phyloP scores from a whole-genome alignment of 35 echinoderm and acorn worm species.

The Ptychodera flava region DNA sequence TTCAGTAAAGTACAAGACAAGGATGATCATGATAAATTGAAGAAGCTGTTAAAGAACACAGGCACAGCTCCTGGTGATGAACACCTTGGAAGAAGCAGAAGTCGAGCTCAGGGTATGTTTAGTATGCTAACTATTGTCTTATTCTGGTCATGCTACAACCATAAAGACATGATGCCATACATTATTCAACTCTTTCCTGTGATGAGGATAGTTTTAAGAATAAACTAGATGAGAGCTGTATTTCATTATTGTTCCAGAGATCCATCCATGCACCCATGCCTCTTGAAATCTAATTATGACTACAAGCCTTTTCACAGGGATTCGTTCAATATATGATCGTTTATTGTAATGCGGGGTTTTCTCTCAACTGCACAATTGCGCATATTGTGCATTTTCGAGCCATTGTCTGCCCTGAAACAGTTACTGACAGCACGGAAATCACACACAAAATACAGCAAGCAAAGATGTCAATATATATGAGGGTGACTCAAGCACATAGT shows the following conservation, averaged over 20 bases:
- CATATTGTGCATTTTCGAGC: too few species aligned
- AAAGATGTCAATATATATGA: too few species aligned
- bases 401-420: too few species aligned
- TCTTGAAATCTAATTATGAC: too few species aligned
- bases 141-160: neutral
- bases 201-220: neutral
- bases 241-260: neutral
- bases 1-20: conserved; percentile 67
- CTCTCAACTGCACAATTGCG: too few species aligned
- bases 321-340: too few species aligned
- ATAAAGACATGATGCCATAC: neutral
- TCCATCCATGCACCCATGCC: neutral
- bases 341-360: too few species aligned
- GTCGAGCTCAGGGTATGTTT: conserved; percentile 35
- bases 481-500: too few species aligned
- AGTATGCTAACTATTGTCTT: conserved; percentile 27
- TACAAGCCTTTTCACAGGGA: too few species aligned
- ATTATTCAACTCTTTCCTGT: too few species aligned
- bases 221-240: neutral
- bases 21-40: conserved; percentile 77
- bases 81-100: conserved; percentile 41
- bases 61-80: conserved; percentile 91
- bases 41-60: conserved; percentile 56
- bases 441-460: too few species aligned
- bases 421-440: too few species aligned